A percentile compares a stretch with the other conserved stretches of the same genome.
Conservation (phyloP, 2,113 vertebrate species). For the Periophthalmus modestus region DNA sequence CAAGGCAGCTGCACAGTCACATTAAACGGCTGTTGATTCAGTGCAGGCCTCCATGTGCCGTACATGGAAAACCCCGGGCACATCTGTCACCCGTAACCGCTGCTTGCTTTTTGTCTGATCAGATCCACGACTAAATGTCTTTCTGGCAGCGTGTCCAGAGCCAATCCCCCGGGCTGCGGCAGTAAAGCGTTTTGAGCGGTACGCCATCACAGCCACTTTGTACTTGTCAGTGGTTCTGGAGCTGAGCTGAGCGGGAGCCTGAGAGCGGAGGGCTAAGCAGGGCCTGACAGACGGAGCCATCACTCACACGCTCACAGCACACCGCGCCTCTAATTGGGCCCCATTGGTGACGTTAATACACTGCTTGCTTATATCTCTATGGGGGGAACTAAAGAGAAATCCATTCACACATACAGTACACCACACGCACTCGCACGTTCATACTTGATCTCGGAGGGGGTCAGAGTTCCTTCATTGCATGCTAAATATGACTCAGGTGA, state of each 20-base stretch:
- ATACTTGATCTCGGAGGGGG: no score
- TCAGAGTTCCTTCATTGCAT: no score
- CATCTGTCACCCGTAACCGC: slow-evolving; percentile 16
- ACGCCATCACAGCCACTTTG: background rate
- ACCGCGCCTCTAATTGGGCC: no score
- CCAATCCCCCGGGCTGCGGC: background rate
- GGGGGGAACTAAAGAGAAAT: no score
- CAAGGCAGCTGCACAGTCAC: slow-evolving; percentile 19
- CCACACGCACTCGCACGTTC: no score
- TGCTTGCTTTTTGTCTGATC: background rate
- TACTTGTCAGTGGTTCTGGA: background rate
- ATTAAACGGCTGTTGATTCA: slow-evolving; percentile 25
- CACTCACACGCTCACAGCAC: background rate
- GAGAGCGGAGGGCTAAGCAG: background rate
- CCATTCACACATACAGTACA: no score
- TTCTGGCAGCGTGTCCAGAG: background rate
- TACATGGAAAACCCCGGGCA: background rate
- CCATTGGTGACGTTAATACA: no score
- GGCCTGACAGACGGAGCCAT: background rate
- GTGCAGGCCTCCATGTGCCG: background rate
- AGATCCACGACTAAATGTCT: background rate
- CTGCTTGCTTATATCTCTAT: no score
- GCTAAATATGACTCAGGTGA: no score
- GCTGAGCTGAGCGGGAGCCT: background rate
- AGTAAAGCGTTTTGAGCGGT: background rate